Evolutionary conservation across 2,113 vertebrate genomes (phyloP), one percentile per base, ranked within the genome.

Genomic region (Nerophis ophidion): DNA sequence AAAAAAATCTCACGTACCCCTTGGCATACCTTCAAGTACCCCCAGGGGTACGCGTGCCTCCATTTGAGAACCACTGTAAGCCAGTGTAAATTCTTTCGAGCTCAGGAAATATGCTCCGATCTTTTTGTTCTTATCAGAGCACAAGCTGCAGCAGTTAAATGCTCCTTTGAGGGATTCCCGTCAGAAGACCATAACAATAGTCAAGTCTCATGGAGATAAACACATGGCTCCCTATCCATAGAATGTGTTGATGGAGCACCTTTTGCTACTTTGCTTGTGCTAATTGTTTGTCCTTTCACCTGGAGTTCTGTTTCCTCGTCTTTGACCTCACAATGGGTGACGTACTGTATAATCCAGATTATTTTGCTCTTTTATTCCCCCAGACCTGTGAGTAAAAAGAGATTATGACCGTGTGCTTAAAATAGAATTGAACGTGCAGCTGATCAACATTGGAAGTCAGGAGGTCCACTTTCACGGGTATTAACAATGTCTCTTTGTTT

Each of bases 321-420:
- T 54, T 66, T 79, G 80, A 85, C 73, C 76, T 81, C 78, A 79
- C 71, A 17, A 48, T 12, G 45, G 26, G 61, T 88, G 82, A 85
- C 75, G 75, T 72, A n/a, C n/a, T n/a, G n/a, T n/a, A 64, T 85
- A 85, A 88, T 87, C 84, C 84, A 86, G 82, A 88, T 88, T 87
- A 88, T 72, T 70, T 76, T 59, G 69, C 75, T 82, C 65, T 68
- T 68, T 75, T 85, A 82, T 85, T 86, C 76, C 57, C 15, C 74
- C 82, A 79, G 81, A 75, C 54, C 26, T 79, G 81, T 77, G 84
- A 79, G 82, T 75, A 79, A 87, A 86, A 84, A 86, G 64, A 80
- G 86, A 85, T 88, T 88, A 87, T 79, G 75, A 79, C 82, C 17
- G 45, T 54, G 70, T 83, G 48, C 76, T 80, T 80, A 80, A 82